Conservation (phyloP, 2,888 invertebrate species). For the Acleris emargana region DNA sequence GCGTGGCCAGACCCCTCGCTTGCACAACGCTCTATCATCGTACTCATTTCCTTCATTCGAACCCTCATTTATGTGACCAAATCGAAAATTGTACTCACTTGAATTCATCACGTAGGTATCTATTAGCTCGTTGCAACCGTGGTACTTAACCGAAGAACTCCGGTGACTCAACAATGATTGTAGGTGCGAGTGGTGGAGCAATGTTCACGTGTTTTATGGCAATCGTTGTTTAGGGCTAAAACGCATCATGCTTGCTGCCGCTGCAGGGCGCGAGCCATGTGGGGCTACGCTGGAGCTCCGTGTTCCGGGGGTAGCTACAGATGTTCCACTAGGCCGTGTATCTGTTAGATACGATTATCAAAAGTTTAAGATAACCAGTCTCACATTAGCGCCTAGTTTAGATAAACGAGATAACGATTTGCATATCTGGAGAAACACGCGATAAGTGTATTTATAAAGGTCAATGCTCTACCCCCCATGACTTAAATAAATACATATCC, state of each 20-base stretch:
- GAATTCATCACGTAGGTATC: background rate
- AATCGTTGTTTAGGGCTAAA: slow-evolving; percentile 17
- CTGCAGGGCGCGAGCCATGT: background rate
- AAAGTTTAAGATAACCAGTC: slow-evolving; percentile 73
- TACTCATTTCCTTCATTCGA: slow-evolving; percentile 3
- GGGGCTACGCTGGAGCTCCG: slow-evolving; percentile 20
- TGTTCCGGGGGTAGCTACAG: slow-evolving; percentile 44
- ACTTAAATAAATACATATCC: slow-evolving; percentile 20
- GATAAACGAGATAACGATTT: slow-evolving; percentile 81
- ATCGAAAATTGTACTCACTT: slow-evolving; percentile 10
- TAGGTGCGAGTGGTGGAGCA: slow-evolving; percentile 3
- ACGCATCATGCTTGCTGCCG: background rate
- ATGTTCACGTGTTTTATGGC: slow-evolving; percentile 14
- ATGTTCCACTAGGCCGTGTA: slow-evolving; percentile 63
- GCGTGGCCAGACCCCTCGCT: slow-evolving; percentile 36
- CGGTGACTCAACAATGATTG: slow-evolving; percentile 11
- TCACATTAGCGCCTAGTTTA: slow-evolving; percentile 80
- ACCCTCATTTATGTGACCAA: background rate
- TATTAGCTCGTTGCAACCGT: background rate
- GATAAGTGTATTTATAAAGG: slow-evolving; percentile 67
- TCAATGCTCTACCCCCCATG: slow-evolving; percentile 57
- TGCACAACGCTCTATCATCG: slow-evolving; percentile 40
- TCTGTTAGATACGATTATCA: slow-evolving; percentile 78
- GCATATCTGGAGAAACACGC: slow-evolving; percentile 73
- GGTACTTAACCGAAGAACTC: slow-evolving; percentile 4